Evolutionary conservation across 2,888 invertebrate species (phyloP), one percentile per base, ranked within the genome.

Genomic region (Chamaedrilus cognettii): DNA sequence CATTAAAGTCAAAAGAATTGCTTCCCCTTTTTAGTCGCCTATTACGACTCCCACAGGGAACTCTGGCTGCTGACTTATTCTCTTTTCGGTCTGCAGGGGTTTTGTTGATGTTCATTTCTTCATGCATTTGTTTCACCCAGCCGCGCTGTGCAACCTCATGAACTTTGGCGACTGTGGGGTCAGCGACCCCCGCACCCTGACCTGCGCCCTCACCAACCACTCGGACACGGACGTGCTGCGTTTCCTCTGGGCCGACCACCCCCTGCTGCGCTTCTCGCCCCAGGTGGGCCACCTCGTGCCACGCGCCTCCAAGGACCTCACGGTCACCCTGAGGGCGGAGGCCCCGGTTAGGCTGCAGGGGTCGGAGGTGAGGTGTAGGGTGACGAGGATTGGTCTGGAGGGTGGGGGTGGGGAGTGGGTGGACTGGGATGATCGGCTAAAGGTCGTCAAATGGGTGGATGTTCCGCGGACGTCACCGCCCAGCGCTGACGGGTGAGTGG

Each of bases 241-340:
- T 7, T 82, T 83, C 76, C 74, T 76, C 56, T 83, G 83, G 83
- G 72, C 74, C 5, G 70, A 80, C 3, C 77, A 82, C 62, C 72
- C 76, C 26, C 74, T 83, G 66, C 68, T 88, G 1, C 81, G 79
- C 35, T 87, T 88, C 75, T 82, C 83, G 15, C 88, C 88, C 4
- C 76, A 76, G 70, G 74, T 72, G 4, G 84, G 83, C 32, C 84
- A 84, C 72, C 77, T 84, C 5, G 81, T 81, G 70, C 73, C 78
- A 3, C 77, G 78, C 5, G 79, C 80, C 52, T 77, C 77, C 52
- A 88, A 88, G 75, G 86, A 87, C 67, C 78, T 88, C 30, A 80
- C 86, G 5, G 86, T 85, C 1, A 86, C 85, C 0, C 87, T 88
- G 77, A 82, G 84, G 61, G 77, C 87, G 5, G 77, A 79, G n/a